Percentiles rank a stretch among this genome's conserved stretches.
Evolutionary conservation across 1,140 invertebrate species (phyloP).

Genomic region (Aphidius ervi): DNA sequence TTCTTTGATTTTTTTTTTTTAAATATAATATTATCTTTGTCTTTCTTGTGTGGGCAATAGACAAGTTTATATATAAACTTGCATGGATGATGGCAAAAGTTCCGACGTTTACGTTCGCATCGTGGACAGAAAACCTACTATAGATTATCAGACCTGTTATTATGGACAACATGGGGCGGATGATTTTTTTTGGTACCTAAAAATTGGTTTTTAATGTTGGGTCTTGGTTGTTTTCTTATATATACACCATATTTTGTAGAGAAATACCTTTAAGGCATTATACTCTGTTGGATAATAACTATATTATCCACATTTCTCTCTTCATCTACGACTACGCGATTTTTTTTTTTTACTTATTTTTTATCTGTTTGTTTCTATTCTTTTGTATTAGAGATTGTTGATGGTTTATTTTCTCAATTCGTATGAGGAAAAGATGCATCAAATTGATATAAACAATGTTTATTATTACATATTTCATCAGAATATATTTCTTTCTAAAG

Average conservation of each 20-base stretch:
- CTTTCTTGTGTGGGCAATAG: background rate
- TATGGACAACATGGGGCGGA: slow-evolving; percentile 39
- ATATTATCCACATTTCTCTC: slow-evolving; percentile 21
- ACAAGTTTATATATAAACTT: background rate
- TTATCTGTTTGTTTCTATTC: slow-evolving; percentile 8
- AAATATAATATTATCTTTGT: slow-evolving; percentile 12
- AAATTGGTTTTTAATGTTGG: slow-evolving; percentile 54
- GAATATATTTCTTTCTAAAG: too few species aligned
- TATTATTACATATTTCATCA: too few species aligned
- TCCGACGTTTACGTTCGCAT: slow-evolving; percentile 26
- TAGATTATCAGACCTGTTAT: slow-evolving; percentile 52
- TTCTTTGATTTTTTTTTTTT: slow-evolving; percentile 18
- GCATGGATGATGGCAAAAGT: background rate
- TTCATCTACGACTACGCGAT: slow-evolving; percentile 22
- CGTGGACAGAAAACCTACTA: slow-evolving; percentile 51
- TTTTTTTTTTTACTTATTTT: slow-evolving; percentile 21
- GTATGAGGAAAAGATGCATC: too few species aligned
- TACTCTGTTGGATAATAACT: slow-evolving; percentile 26
- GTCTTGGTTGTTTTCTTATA: slow-evolving; percentile 19
- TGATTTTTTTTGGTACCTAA: slow-evolving; percentile 47
- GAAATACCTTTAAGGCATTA: background rate
- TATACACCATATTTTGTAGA: too few species aligned
- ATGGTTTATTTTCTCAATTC: too few species aligned
- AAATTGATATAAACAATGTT: too few species aligned
- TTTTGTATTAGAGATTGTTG: background rate